These are phyloP conservation scores for Lysandra coridon DNA, from an alignment of 2,888 invertebrate species.

Conservation along the genomic window DNA sequence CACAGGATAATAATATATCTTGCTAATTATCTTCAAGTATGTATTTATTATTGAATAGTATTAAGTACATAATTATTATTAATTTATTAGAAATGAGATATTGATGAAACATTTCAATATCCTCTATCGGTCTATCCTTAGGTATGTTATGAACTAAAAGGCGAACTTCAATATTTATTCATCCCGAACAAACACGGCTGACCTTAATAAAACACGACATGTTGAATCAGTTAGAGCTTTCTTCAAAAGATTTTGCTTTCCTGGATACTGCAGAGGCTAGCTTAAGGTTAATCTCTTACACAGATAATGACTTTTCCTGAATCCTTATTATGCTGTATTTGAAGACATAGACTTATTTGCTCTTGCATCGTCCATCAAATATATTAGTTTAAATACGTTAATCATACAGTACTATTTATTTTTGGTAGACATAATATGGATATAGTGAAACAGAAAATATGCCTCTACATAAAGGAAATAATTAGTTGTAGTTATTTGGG, in stretches of 20 bases:
- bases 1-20: too few species aligned
- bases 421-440: neutral
- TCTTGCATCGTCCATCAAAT: neutral
- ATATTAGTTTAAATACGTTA: neutral
- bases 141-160: neutral
- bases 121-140: neutral
- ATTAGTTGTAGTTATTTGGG: slow-evolving; percentile 27
- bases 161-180: slow-evolving; percentile 14
- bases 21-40: too few species aligned
- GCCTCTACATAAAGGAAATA: neutral
- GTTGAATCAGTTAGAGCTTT: slow-evolving; percentile 2
- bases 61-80: too few species aligned
- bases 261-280: neutral
- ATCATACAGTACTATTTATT: neutral
- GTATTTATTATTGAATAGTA: too few species aligned
- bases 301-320: neutral
- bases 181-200: neutral
- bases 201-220: slow-evolving; percentile 14
- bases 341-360: neutral
- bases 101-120: neutral
- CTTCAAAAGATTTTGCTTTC: neutral
- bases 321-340: neutral
- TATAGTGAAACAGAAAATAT: neutral
- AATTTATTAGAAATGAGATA: neutral
- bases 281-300: neutral